Evolutionary conservation across 2,888 invertebrate species (phyloP).

Genomic region (Ditylenchus weischeri): DNA sequence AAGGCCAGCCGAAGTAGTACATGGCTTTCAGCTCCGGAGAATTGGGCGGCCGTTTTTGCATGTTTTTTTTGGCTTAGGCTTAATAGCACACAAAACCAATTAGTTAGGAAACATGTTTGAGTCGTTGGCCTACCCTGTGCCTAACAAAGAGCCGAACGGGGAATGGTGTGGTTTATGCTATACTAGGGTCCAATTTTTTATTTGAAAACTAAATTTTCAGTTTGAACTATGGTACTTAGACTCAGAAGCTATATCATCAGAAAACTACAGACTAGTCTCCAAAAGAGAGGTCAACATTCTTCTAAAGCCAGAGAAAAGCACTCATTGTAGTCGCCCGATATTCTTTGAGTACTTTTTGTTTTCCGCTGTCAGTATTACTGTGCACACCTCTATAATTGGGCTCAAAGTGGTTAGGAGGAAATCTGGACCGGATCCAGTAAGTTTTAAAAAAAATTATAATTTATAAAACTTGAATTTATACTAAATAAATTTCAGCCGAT

Average conservation of each 20-base stretch:
- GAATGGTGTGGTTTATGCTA: too few relatives aligned
- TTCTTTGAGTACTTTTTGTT: conserved; percentile 41
- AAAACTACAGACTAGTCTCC: conserved; percentile 31
- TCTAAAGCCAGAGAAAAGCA: conserved; percentile 27
- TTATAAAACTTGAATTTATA: conserved; percentile 14
- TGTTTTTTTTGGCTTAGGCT: too few relatives aligned
- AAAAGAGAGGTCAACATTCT: conserved; percentile 24
- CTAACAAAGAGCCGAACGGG: too few relatives aligned
- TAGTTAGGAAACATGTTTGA: too few relatives aligned
- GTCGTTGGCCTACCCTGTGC: too few relatives aligned
- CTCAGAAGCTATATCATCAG: conserved; percentile 26
- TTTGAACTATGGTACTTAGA: conserved; percentile 34
- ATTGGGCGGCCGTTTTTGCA: too few relatives aligned
- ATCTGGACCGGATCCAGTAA: conserved; percentile 38
- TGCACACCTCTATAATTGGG: conserved; percentile 38
- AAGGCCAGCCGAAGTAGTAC: too few relatives aligned
- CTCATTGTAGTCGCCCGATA: conserved; percentile 36
- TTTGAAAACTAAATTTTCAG: conserved; percentile 7
- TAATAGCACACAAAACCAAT: too few relatives aligned
- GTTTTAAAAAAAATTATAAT: conserved; percentile 3
- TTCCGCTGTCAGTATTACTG: conserved; percentile 39
- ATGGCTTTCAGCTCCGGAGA: too few relatives aligned
- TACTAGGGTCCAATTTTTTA: too few relatives aligned
- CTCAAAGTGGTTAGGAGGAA: conserved; percentile 37
- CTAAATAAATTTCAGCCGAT: conserved; percentile 5